Evolutionary conservation across 1,140 invertebrate species (phyloP), one percentile per base, ranked within the genome.

Genomic region (Caligus rogercresseyi): DNA sequence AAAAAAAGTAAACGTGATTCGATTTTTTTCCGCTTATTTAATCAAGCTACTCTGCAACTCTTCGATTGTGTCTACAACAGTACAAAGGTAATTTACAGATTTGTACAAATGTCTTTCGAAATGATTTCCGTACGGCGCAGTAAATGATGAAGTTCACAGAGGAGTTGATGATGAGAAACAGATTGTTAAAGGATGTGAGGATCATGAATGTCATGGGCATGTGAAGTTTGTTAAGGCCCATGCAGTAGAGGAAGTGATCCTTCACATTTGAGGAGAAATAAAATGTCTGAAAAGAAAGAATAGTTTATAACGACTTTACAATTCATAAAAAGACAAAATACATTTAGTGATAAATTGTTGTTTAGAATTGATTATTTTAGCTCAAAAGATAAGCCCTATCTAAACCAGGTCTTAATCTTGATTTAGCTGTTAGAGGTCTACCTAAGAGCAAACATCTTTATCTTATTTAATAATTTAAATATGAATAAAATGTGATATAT

Each of bases 81-180:
- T n/a, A n/a, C n/a, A n/a, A n/a, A n/a, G n/a, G n/a, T n/a, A n/a
- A n/a, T n/a, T n/a, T n/a, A n/a, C 21, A 24, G 55, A 57, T 57
- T 23, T 24, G 21, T n/a, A 57, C 21, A 60, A 60, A 24, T 14
- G 24, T 24, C 43, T 60, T 43, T 31, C 57, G 23, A 43, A 60
- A 60, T 18, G 57, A 26, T 25, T 60, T 60, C n/a, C 57, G 14
- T 31, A 60, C 57, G 15, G 57, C 57, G 21, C 57, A 60, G 26
- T 60, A 60, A 1, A 60, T 25, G 16, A 60, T 60, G 21, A 60
- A 60, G 26, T 60, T 60, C 25, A 60, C 25, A n/a, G 57, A 60
- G 13, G 57, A 60, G 21, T 60, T 60, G 24, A 60, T 13, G 15
- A 60, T 25, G 14, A 60, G 21, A 31, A 60, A 60, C n/a, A 60